Evolutionary conservation across 2,113 vertebrate genomes (phyloP).

Genomic region (Nycticebus coucang): DNA sequence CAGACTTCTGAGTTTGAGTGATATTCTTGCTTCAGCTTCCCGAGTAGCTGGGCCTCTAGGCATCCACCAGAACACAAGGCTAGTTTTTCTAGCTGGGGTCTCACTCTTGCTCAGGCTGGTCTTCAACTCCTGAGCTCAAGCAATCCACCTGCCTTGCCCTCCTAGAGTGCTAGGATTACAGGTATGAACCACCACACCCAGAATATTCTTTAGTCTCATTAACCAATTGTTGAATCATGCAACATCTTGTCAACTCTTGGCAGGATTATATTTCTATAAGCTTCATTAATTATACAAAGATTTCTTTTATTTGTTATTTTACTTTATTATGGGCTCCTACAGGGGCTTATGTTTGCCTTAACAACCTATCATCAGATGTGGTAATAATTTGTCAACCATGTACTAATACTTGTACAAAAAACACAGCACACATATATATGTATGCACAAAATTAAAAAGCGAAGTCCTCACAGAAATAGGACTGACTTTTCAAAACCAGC

Average conservation of each 20-base stretch:
- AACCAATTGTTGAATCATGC: not conserved
- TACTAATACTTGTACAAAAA: not conserved
- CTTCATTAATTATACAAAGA: constrained; percentile 52
- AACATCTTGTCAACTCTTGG: not conserved
- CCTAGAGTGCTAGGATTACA: too few species aligned
- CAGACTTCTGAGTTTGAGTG: too few species aligned
- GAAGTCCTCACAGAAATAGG: not conserved
- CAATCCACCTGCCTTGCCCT: too few species aligned
- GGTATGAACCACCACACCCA: too few species aligned
- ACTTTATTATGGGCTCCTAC: constrained; percentile 38
- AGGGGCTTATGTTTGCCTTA: constrained; percentile 12
- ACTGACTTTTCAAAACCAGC: constrained; percentile 21
- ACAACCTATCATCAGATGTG: constrained; percentile 1
- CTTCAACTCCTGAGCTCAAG: too few species aligned
- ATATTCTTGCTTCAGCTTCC: too few species aligned
- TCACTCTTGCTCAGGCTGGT: too few species aligned
- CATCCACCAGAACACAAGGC: too few species aligned
- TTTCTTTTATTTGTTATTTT: constrained; percentile 59
- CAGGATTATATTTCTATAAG: constrained; percentile 43
- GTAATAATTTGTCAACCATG: constrained; percentile 12
- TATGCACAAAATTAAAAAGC: not conserved
- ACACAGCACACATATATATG: not conserved
- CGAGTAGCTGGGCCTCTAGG: too few species aligned
- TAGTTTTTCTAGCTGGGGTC: too few species aligned
- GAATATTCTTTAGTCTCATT: not conserved